Conservation (phyloP, 1,140 invertebrate genomes). For the Stenopsyche tienmushanensis region DNA sequence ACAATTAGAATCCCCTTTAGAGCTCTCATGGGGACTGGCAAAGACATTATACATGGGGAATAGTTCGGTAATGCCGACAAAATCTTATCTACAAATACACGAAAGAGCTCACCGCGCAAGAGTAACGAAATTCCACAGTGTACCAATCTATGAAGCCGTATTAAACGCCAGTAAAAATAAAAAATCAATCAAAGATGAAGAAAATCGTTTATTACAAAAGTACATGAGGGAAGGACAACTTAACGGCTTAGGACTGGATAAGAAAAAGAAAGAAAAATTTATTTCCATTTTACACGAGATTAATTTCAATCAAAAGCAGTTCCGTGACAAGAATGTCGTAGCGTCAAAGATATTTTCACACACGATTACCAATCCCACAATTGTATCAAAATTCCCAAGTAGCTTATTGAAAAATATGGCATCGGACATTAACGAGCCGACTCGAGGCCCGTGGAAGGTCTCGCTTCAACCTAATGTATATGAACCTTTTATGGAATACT, state of each 20-base stretch:
- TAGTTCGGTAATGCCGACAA: constrained; percentile 74
- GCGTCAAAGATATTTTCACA: constrained; percentile 66
- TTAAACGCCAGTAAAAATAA: constrained; percentile 61
- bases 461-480: constrained; percentile 72
- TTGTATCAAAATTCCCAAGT: constrained; percentile 74
- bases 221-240: constrained; percentile 78
- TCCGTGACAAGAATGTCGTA: constrained; percentile 63
- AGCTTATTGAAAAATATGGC: constrained; percentile 68
- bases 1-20: constrained; percentile 67
- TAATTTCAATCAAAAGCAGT: constrained; percentile 58
- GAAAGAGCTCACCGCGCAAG: constrained; percentile 67
- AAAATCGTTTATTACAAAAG: constrained; percentile 73
- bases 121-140: constrained; percentile 66
- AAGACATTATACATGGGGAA: constrained; percentile 82
- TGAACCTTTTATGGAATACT: constrained; percentile 77
- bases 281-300: constrained; percentile 53
- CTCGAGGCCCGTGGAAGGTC: constrained; percentile 77
- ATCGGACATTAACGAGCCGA: constrained; percentile 58
- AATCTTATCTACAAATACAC: constrained; percentile 73
- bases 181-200: constrained; percentile 63
- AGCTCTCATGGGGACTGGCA: constrained; percentile 82
- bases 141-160: constrained; percentile 67
- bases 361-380: constrained; percentile 63
- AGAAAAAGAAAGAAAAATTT: constrained; percentile 53
- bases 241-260: constrained; percentile 67